Conservation (phyloP, 2,888 invertebrate species). For the Drosophila mimetica region DNA sequence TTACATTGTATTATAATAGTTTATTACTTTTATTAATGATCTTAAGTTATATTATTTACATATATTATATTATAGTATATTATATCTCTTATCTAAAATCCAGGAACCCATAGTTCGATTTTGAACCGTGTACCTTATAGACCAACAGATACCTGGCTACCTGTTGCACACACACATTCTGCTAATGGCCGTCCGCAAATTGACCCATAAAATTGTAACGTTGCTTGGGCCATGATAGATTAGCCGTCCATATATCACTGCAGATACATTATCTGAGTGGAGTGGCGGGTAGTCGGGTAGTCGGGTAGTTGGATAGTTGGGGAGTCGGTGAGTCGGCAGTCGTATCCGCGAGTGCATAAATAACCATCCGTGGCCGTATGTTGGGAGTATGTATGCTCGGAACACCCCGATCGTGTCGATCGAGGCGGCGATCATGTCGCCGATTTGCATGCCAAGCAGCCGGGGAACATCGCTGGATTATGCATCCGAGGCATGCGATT, state of each 20-base stretch:
- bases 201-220: constrained; percentile 60
- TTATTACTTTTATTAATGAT: neutral
- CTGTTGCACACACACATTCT: constrained; percentile 21
- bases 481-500: constrained; percentile 31
- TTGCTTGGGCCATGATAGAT: constrained; percentile 44
- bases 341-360: constrained; percentile 35
- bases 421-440: constrained; percentile 24
- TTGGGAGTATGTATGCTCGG: constrained; percentile 9
- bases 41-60: neutral
- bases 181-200: constrained; percentile 57
- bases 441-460: constrained; percentile 38
- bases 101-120: too few relatives aligned
- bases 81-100: too few relatives aligned
- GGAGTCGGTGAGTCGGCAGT: constrained; percentile 10
- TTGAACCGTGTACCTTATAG: constrained; percentile 1
- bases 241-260: constrained; percentile 43
- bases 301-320: constrained; percentile 1
- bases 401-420: constrained; percentile 22
- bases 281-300: neutral
- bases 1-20: neutral
- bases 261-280: constrained; percentile 39
- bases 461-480: constrained; percentile 13
- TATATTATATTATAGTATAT: too few relatives aligned
- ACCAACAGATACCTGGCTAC: constrained; percentile 23
- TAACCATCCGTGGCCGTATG: constrained; percentile 13